Conservation (phyloP, 2,888 invertebrate genomes). For the Cataglyphis rosenhaueri region DNA sequence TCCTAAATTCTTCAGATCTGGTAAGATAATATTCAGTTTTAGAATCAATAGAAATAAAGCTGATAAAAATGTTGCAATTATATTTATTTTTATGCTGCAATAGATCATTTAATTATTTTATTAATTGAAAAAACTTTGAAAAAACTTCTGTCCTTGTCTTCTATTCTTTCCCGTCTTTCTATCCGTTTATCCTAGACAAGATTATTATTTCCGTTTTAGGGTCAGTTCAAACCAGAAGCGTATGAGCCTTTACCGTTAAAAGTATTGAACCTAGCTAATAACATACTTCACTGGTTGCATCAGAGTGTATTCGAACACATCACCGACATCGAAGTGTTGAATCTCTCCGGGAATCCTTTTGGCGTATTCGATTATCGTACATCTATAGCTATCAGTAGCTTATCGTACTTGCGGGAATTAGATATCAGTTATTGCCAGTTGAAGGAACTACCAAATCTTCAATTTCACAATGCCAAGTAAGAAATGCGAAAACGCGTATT, state of each 20-base stretch:
- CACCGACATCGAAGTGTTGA: slow-evolving; percentile 89
- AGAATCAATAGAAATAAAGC: background rate
- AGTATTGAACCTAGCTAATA: slow-evolving; percentile 89
- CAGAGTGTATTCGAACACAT: slow-evolving; percentile 92
- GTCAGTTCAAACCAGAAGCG: slow-evolving; percentile 87
- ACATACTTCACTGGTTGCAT: slow-evolving; percentile 90
- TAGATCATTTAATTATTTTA: background rate
- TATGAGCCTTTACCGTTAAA: slow-evolving; percentile 88
- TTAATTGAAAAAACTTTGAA: background rate
- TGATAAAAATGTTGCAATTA: background rate
- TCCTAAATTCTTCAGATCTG: background rate
- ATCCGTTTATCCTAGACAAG: background rate
- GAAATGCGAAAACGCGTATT: background rate
- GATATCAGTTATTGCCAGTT: slow-evolving; percentile 90
- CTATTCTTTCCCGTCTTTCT: background rate
- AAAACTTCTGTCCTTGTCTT: background rate
- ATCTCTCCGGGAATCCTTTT: slow-evolving; percentile 92
- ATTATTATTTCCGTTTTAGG: slow-evolving; percentile 85
- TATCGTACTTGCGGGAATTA: slow-evolving; percentile 90
- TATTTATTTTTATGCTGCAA: background rate
- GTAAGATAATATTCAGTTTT: slow-evolving; percentile 1
- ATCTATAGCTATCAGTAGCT: slow-evolving; percentile 88
- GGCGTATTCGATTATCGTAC: slow-evolving; percentile 88
- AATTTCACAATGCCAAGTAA: slow-evolving; percentile 89
- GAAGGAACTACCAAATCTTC: slow-evolving; percentile 87